phyloP scores from a whole-genome alignment of 1,140 invertebrate genomes.

The Bactericera cockerelli region DNA sequence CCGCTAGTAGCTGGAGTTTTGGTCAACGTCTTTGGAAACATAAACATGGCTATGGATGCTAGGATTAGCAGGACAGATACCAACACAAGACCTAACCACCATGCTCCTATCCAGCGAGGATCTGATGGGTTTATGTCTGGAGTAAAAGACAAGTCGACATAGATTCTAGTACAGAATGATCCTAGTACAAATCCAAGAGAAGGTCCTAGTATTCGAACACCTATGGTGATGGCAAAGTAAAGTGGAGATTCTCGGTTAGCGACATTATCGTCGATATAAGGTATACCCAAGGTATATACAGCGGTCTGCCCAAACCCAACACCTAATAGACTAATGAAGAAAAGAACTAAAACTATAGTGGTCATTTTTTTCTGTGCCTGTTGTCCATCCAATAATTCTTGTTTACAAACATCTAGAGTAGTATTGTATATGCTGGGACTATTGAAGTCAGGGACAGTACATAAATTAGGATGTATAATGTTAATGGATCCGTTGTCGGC shows the following conservation, averaged over 20 bases:
- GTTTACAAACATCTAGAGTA: constrained; percentile 31
- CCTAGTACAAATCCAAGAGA: constrained; percentile 79
- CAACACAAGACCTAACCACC: constrained; percentile 74
- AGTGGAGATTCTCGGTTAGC: constrained; percentile 80
- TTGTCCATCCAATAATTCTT: constrained; percentile 39
- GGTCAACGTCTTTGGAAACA: constrained; percentile 57
- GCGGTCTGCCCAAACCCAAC: constrained; percentile 88
- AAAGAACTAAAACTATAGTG: constrained; percentile 62
- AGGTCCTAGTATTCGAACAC: constrained; percentile 76
- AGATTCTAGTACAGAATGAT: constrained; percentile 74
- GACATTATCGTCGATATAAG: constrained; percentile 88
- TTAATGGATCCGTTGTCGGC: constrained; percentile 39
- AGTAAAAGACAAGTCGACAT: constrained; percentile 59
- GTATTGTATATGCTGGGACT: neutral
- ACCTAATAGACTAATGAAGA: constrained; percentile 69
- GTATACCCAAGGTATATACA: constrained; percentile 83
- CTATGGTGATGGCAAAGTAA: constrained; percentile 86
- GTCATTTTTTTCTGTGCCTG: constrained; percentile 56
- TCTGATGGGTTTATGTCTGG: constrained; percentile 65
- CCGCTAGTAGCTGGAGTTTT: constrained; percentile 25
- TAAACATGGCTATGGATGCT: constrained; percentile 71
- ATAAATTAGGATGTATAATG: constrained; percentile 25
- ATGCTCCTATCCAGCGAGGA: constrained; percentile 79
- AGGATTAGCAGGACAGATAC: constrained; percentile 63
- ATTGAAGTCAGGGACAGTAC: constrained; percentile 10